These are phyloP conservation scores for Cantharis rufa DNA, from an alignment of 2,888 invertebrate species.

Conservation along the genomic window DNA sequence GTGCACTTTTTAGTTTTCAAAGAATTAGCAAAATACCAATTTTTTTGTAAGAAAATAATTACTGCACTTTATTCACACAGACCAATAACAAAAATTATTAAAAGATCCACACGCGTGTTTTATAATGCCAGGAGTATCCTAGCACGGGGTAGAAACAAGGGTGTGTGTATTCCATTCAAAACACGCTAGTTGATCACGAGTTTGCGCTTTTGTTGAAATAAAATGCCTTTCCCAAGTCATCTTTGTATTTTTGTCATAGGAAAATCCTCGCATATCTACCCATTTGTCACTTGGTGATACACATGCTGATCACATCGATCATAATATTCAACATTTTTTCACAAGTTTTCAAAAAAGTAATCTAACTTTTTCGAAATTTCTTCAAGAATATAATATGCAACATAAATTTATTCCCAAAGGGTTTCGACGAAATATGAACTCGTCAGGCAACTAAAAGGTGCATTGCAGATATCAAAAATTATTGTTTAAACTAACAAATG, in stretches of 20 bases:
- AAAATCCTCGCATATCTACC: constrained; percentile 14
- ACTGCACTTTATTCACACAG: background rate
- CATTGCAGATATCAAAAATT: too few species aligned
- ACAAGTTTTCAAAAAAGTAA: too few species aligned
- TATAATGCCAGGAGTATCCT: constrained; percentile 29
- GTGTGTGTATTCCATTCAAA: constrained; percentile 50
- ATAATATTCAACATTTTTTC: too few species aligned
- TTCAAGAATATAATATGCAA: too few species aligned
- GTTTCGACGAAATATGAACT: too few species aligned
- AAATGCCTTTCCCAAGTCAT: constrained; percentile 15
- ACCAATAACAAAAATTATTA: constrained; percentile 9
- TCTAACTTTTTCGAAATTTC: too few species aligned
- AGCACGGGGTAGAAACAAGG: constrained; percentile 42
- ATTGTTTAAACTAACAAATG: too few species aligned
- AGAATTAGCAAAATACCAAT: background rate
- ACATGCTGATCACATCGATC: background rate
- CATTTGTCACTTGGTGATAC: background rate
- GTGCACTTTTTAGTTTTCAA: background rate
- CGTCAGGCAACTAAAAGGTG: too few species aligned
- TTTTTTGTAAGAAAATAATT: background rate
- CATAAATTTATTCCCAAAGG: too few species aligned
- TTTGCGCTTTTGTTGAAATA: constrained; percentile 40
- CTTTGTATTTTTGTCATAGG: constrained; percentile 16
- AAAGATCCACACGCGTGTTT: constrained; percentile 26
- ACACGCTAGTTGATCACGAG: constrained; percentile 38